Conservation (phyloP, 2,888 invertebrate genomes). For the Diabrotica balteata region DNA sequence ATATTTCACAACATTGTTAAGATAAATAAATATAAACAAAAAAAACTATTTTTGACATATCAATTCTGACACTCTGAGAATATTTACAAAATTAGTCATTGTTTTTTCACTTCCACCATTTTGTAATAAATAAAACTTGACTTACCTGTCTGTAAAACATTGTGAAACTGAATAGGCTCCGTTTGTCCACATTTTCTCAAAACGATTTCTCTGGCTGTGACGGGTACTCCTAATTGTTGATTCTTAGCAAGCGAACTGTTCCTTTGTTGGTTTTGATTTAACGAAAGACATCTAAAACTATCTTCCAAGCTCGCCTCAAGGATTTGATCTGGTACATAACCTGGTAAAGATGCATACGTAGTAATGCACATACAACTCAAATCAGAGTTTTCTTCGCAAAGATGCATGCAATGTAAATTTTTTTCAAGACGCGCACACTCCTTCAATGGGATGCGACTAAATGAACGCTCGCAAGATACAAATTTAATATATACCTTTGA, state of each 20-base stretch:
- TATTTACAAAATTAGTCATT: too few relatives aligned
- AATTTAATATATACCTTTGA: constrained; percentile 8
- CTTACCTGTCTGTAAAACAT: constrained; percentile 72
- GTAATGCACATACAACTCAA: constrained; percentile 48
- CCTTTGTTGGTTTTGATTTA: constrained; percentile 31
- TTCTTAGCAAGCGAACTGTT: constrained; percentile 7
- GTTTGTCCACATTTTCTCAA: constrained; percentile 74
- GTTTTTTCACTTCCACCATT: too few relatives aligned
- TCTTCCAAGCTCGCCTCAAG: constrained; percentile 44
- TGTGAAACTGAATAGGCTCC: constrained; percentile 69
- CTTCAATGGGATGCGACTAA: constrained; percentile 1
- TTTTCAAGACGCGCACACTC: constrained; percentile 11
- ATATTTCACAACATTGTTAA: too few relatives aligned
- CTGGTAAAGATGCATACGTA: constrained; percentile 48
- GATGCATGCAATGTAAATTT: constrained; percentile 43
- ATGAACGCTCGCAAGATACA: constrained; percentile 6
- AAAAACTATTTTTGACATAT: too few relatives aligned
- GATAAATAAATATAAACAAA: too few relatives aligned
- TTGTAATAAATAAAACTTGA: not conserved
- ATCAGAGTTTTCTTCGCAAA: constrained; percentile 37
- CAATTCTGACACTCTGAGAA: too few relatives aligned
- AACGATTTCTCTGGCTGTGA: constrained; percentile 60
- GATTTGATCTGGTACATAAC: constrained; percentile 48
- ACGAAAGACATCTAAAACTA: constrained; percentile 43
- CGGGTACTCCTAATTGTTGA: constrained; percentile 31